These are phyloP conservation scores for Macrobrachium nipponense DNA, from an alignment of 1,140 invertebrate species.

Conservation along the genomic window DNA sequence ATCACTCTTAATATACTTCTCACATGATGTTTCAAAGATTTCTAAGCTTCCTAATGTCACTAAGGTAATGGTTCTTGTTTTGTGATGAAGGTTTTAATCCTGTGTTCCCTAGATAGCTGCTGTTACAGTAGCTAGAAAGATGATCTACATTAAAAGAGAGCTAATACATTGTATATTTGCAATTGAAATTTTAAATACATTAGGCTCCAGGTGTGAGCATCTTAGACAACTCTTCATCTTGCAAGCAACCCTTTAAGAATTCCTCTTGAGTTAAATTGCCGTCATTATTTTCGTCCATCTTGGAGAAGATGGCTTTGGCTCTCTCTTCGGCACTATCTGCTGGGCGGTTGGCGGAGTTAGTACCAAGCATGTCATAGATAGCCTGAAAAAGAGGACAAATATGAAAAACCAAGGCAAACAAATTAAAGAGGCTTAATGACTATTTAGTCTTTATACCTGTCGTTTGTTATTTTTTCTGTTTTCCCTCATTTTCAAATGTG, in stretches of 20 bases:
- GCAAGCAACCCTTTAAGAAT: conserved; percentile 98
- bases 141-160: conserved; percentile 19
- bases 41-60: too few relatives aligned
- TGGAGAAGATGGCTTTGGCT: conserved; percentile 98
- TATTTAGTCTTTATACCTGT: too few relatives aligned
- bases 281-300: conserved; percentile 99
- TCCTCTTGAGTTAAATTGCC: conserved; percentile 98
- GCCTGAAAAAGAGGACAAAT: neutral
- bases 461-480: too few relatives aligned
- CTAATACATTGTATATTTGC: too few relatives aligned
- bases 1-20: too few relatives aligned
- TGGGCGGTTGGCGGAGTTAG: conserved; percentile 91
- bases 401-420: too few relatives aligned
- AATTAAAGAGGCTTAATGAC: too few relatives aligned
- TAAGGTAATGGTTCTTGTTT: neutral
- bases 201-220: conserved; percentile 82
- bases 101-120: conserved; percentile 30
- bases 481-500: too few relatives aligned
- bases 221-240: conserved; percentile 96
- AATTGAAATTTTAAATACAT: neutral
- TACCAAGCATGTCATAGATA: conserved; percentile 82
- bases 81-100: conserved; percentile 32
- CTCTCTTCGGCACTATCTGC: conserved; percentile 94
- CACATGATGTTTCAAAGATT: too few relatives aligned
- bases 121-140: conserved; percentile 26